A percentile compares a stretch with the other conserved stretches of the same genome.
These are phyloP conservation scores for Isotomurus palustris DNA, from an alignment of 2,888 invertebrate genomes.

Conservation along the genomic window DNA sequence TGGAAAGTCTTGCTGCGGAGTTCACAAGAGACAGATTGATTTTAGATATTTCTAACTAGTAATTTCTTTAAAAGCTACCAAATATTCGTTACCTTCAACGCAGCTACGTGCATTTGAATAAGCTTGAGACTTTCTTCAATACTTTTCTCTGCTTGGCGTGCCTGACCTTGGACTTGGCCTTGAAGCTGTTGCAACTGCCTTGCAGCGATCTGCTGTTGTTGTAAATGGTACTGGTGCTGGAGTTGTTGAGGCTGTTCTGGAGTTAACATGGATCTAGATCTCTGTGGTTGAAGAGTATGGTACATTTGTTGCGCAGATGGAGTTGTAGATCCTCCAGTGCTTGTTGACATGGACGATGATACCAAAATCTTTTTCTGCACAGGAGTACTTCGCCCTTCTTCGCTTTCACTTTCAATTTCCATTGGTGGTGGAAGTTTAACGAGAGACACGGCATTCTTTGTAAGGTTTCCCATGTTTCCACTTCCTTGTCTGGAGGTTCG, in stretches of 20 bases:
- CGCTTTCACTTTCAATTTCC: slow-evolving; percentile 51
- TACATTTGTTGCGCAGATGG: slow-evolving; percentile 34
- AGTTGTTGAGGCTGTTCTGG: slow-evolving; percentile 48
- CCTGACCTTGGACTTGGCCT: slow-evolving; percentile 39
- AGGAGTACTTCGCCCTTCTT: slow-evolving; percentile 48
- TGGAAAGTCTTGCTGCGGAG: slow-evolving; percentile 43
- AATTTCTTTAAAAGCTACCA: too few species aligned
- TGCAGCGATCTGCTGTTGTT: slow-evolving; percentile 38
- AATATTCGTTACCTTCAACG: slow-evolving; percentile 46
- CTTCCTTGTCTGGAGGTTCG: slow-evolving; percentile 19
- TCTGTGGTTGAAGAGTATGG: slow-evolving; percentile 43
- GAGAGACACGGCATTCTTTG: slow-evolving; percentile 67
- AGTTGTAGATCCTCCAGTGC: slow-evolving; percentile 21
- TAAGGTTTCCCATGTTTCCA: slow-evolving; percentile 50
- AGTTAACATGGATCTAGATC: slow-evolving; percentile 38
- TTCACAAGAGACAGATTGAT: not conserved
- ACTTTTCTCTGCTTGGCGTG: slow-evolving; percentile 47
- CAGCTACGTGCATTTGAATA: slow-evolving; percentile 49
- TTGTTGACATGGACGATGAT: slow-evolving; percentile 8
- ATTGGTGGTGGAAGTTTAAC: slow-evolving; percentile 76
- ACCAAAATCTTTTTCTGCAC: slow-evolving; percentile 57
- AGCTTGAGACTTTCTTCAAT: slow-evolving; percentile 50
- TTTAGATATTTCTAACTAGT: not conserved
- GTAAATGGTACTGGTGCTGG: slow-evolving; percentile 42
- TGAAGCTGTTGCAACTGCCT: slow-evolving; percentile 40